Conservation (phyloP, 2,113 vertebrate species). For the Pionites leucogaster region DNA sequence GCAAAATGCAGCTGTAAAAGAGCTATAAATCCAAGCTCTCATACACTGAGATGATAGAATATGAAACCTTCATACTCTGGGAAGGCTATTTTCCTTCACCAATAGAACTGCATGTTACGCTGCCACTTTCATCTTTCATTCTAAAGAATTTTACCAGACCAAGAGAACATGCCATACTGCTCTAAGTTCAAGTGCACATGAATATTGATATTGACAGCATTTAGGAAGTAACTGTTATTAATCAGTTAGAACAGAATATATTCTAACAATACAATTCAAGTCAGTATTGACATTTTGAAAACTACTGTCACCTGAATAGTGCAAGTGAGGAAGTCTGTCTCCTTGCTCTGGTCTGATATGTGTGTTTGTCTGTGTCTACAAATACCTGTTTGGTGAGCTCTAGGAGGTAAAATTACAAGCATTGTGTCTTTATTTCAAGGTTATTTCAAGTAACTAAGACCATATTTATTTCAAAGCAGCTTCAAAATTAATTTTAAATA, state of each 20-base stretch:
- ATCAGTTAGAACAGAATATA: not conserved
- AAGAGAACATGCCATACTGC: rapidly evolving
- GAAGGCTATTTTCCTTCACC: not conserved
- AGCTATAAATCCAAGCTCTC: not conserved
- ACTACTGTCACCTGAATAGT: not conserved
- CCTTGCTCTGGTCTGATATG: not conserved
- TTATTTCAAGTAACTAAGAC: not conserved
- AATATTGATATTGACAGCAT: not conserved
- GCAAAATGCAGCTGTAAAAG: not conserved
- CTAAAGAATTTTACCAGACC: not conserved
- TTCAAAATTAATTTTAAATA: not conserved
- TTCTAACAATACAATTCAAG: not conserved
- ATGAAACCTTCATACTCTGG: not conserved
- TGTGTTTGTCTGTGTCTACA: not conserved
- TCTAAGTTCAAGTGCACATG: not conserved
- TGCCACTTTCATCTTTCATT: not conserved
- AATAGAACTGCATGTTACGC: not conserved
- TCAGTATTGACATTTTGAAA: not conserved
- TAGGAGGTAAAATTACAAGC: not conserved
- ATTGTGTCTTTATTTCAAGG: not conserved
- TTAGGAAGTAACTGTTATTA: not conserved
- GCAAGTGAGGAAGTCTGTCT: not conserved
- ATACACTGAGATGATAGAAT: not conserved
- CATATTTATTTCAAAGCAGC: not conserved
- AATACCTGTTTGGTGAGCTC: not conserved